Conservation (phyloP, 2,888 invertebrate species). For the Gisinianus flammeolus region DNA sequence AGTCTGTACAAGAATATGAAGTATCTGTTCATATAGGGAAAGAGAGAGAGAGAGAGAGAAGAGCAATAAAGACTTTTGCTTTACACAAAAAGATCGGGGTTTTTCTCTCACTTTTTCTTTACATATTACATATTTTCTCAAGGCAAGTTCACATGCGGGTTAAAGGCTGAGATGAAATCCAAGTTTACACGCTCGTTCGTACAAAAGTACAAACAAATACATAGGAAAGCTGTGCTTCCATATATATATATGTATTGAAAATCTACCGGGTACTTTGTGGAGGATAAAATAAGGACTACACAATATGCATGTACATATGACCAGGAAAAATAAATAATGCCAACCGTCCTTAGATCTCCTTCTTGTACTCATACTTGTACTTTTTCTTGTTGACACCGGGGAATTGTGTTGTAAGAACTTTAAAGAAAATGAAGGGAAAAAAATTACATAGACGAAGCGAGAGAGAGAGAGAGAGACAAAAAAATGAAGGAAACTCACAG, state of each 20-base stretch:
- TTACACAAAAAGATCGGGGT: background rate
- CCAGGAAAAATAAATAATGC: no score
- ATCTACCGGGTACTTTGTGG: no score
- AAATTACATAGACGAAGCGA: no score
- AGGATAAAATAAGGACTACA: no score
- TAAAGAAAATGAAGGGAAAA: background rate
- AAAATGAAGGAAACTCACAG: background rate
- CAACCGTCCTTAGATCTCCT: background rate
- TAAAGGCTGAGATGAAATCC: background rate
- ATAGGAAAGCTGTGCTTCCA: no score
- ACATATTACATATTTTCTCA: background rate
- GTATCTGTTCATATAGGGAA: no score
- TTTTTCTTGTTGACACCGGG: background rate
- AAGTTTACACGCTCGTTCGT: no score
- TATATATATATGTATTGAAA: no score
- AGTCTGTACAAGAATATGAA: no score
- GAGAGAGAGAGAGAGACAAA: background rate
- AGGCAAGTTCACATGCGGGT: background rate
- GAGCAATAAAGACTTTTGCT: background rate
- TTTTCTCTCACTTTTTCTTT: conserved; percentile 5
- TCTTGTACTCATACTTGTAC: background rate
- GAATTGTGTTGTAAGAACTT: background rate
- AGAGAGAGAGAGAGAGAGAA: background rate
- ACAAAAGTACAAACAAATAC: no score
- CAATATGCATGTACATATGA: background rate